phyloP scores from a whole-genome alignment of 2,797 vertebrate species.

The Ciconia nigra region DNA sequence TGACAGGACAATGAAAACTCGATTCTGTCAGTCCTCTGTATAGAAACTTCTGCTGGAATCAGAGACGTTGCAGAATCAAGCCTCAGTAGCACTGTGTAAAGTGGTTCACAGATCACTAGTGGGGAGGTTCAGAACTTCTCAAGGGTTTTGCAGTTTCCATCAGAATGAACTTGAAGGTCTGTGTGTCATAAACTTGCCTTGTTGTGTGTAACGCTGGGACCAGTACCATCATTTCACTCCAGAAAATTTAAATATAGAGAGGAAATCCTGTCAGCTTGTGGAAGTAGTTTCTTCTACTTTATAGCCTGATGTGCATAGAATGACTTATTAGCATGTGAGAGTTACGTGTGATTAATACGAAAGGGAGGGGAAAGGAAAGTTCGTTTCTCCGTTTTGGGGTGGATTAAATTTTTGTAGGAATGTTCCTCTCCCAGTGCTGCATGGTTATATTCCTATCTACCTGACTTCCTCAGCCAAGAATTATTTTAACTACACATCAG shows the following conservation, averaged over 20 bases:
- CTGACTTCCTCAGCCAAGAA: neutral
- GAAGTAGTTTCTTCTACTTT: neutral
- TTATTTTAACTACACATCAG: neutral
- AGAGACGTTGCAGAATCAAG: neutral
- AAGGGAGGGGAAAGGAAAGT: neutral
- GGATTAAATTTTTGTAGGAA: neutral
- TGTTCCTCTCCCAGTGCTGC: neutral
- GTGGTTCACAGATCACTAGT: neutral
- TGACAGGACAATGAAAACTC: neutral
- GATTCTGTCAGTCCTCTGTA: neutral
- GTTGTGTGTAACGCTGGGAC: neutral
- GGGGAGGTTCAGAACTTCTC: neutral
- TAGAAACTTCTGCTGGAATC: neutral
- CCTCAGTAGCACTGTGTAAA: neutral
- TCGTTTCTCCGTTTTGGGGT: neutral
- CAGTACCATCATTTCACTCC: neutral
- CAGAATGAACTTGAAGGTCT: neutral
- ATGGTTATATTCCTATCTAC: neutral
- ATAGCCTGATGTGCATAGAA: neutral
- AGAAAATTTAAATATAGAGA: neutral
- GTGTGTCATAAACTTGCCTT: neutral
- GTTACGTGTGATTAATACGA: rapidly evolving
- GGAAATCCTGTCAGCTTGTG: neutral
- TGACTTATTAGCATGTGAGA: neutral
- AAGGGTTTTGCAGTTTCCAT: neutral